These are phyloP conservation scores for Lepas anatifera DNA, from an alignment of 2,888 invertebrate species.

Conservation along the genomic window DNA sequence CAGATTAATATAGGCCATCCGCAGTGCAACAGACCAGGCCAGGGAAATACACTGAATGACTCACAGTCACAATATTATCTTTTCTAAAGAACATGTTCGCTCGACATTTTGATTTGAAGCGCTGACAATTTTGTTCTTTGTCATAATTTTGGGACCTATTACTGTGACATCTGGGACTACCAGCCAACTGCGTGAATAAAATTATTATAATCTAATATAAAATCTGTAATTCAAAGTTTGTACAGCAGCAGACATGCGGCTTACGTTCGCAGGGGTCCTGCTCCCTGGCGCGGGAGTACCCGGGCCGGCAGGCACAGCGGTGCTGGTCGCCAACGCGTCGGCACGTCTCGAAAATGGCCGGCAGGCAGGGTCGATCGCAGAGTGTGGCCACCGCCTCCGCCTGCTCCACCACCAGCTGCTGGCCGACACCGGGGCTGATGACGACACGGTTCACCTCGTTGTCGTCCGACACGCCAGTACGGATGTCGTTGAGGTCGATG, in stretches of 20 bases:
- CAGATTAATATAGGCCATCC: too few relatives aligned
- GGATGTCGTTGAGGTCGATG: neutral
- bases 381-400: constrained; percentile 16
- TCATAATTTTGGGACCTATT: too few relatives aligned
- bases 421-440: constrained; percentile 23
- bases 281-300: constrained; percentile 26
- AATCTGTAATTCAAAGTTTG: too few relatives aligned
- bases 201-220: too few relatives aligned
- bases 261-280: constrained; percentile 28
- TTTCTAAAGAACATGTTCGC: too few relatives aligned
- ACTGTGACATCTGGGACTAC: too few relatives aligned
- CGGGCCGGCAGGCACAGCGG: constrained; percentile 28
- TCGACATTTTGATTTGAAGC: too few relatives aligned
- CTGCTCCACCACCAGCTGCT: constrained; percentile 18
- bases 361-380: constrained; percentile 28
- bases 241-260: neutral
- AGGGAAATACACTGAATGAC: too few relatives aligned
- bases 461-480: constrained; percentile 19
- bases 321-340: constrained; percentile 25
- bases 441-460: constrained; percentile 24
- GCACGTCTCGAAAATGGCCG: constrained; percentile 28
- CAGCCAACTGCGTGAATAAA: too few relatives aligned
- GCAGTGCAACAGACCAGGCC: too few relatives aligned
- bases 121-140: too few relatives aligned
- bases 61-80: too few relatives aligned